Conservation (phyloP, 1,140 invertebrate genomes). For the Stegodyphus dumicola region DNA sequence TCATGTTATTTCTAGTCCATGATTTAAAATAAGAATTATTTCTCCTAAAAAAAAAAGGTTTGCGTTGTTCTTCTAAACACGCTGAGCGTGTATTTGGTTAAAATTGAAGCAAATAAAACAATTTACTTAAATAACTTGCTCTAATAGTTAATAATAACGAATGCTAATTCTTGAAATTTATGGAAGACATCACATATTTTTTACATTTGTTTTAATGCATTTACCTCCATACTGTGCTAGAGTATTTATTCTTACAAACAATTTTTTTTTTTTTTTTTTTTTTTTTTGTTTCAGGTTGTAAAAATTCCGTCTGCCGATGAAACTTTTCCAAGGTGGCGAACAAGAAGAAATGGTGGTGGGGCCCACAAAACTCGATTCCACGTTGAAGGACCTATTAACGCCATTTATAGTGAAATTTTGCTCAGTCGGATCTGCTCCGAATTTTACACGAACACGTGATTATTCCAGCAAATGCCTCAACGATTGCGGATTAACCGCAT, state of each 20-base stretch:
- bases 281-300: conserved; percentile 31
- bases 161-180: too few relatives aligned
- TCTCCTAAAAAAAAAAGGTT: too few relatives aligned
- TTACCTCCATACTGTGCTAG: too few relatives aligned
- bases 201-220: too few relatives aligned
- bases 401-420: conserved; percentile 66
- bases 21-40: too few relatives aligned
- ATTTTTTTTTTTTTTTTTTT: background rate
- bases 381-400: conserved; percentile 66
- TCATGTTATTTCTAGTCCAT: too few relatives aligned
- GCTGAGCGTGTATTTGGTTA: too few relatives aligned
- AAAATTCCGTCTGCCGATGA: conserved; percentile 57
- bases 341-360: conserved; percentile 18
- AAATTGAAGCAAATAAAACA: too few relatives aligned
- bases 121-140: too few relatives aligned
- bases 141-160: too few relatives aligned
- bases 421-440: conserved; percentile 64
- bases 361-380: conserved; percentile 62
- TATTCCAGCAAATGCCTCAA: background rate
- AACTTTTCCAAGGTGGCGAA: conserved; percentile 52
- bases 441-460: conserved; percentile 38
- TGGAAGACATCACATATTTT: too few relatives aligned
- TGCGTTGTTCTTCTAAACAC: too few relatives aligned
- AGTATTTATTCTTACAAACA: background rate
- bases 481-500: background rate